A percentile compares a stretch with the other conserved stretches of the same genome.
These are phyloP conservation scores for Noctua janthe DNA, from an alignment of 2,888 invertebrate species.

Conservation along the genomic window DNA sequence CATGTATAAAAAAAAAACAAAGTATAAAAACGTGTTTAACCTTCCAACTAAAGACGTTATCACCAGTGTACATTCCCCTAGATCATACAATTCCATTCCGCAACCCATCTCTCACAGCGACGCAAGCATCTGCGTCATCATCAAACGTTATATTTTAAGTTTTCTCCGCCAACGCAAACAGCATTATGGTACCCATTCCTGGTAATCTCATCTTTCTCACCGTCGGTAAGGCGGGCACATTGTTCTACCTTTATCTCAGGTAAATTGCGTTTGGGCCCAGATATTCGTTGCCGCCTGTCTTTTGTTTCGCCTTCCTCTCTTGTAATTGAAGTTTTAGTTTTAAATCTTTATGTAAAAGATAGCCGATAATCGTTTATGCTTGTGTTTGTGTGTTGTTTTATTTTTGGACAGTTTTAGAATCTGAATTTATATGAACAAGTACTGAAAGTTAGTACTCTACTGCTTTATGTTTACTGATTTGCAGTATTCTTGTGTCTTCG, in stretches of 20 bases:
- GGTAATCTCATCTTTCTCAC: constrained; percentile 79
- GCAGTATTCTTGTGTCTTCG: not conserved
- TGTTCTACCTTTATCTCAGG: constrained; percentile 81
- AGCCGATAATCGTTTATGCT: constrained; percentile 40
- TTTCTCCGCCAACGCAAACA: constrained; percentile 68
- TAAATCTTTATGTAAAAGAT: constrained; percentile 60
- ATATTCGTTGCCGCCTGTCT: constrained; percentile 65
- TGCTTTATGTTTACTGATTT: not conserved
- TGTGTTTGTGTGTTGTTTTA: not conserved
- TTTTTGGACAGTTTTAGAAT: not conserved
- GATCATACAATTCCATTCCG: constrained; percentile 32
- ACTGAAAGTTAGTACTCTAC: not conserved
- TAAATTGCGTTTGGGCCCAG: constrained; percentile 78
- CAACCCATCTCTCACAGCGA: constrained; percentile 36
- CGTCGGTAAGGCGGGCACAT: constrained; percentile 74
- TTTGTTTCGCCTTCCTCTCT: constrained; percentile 64
- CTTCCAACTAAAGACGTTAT: not conserved
- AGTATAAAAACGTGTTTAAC: not conserved
- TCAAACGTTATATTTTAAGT: constrained; percentile 66
- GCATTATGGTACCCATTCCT: constrained; percentile 73
- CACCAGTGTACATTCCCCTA: not conserved
- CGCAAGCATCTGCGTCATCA: constrained; percentile 41
- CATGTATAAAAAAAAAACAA: not conserved
- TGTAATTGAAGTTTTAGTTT: constrained; percentile 72
- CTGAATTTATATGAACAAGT: not conserved